A percentile compares a stretch with the other conserved stretches of the same genome.
Conservation (phyloP, 2,113 vertebrate genomes). For the Podarcis raffonei region DNA sequence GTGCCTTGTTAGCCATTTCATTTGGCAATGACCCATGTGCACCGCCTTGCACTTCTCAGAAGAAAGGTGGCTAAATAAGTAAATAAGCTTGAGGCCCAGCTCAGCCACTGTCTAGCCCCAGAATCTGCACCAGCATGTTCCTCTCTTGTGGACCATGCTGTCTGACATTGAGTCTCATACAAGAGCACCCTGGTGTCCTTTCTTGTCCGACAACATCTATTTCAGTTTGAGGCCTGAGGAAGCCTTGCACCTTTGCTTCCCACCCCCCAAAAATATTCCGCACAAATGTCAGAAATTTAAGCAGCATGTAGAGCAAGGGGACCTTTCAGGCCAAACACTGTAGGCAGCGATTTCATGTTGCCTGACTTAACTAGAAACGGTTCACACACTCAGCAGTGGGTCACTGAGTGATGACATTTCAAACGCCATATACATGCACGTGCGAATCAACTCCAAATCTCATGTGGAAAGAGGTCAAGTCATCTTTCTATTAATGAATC, state of each 20-base stretch:
- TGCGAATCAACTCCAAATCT: not conserved
- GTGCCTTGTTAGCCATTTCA: not conserved
- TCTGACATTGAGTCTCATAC: not conserved
- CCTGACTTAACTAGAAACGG: not conserved
- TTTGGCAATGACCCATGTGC: not conserved
- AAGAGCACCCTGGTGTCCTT: not conserved
- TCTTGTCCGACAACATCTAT: not conserved
- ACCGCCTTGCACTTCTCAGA: not conserved
- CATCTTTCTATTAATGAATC: not conserved
- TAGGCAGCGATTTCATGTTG: not conserved
- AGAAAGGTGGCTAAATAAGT: not conserved
- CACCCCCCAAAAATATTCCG: not conserved
- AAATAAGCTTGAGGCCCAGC: not conserved
- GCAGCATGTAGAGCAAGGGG: no score
- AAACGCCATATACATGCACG: not conserved
- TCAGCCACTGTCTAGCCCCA: not conserved
- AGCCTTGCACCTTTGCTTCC: no score
- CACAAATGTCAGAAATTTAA: not conserved
- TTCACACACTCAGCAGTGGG: not conserved
- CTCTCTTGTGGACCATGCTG: not conserved
- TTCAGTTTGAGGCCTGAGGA: not conserved
- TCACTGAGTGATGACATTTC: not conserved
- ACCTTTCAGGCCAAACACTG: not conserved
- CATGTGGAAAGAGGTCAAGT: not conserved
- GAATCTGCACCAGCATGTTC: not conserved